These are phyloP conservation scores for Saturnia pavonia DNA, from an alignment of 2,888 invertebrate genomes.

Conservation along the genomic window DNA sequence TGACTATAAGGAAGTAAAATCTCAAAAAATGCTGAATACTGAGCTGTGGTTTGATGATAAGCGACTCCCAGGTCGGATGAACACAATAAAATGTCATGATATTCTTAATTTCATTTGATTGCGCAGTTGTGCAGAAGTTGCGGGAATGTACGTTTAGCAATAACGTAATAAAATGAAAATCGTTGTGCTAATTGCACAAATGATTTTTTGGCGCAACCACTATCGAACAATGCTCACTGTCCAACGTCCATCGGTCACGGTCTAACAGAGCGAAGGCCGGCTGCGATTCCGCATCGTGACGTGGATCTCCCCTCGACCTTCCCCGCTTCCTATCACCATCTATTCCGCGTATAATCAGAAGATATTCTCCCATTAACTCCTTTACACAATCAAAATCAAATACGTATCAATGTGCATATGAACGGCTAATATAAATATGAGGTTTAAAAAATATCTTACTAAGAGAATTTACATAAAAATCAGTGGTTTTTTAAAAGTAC, in stretches of 20 bases:
- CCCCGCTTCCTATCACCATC: constrained; percentile 54
- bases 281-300: constrained; percentile 58
- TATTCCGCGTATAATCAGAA: constrained; percentile 29
- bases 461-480: neutral
- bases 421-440: neutral
- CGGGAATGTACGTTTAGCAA: constrained; percentile 18
- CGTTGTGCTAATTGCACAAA: constrained; percentile 27
- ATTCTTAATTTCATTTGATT: too few species aligned
- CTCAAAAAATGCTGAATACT: too few species aligned
- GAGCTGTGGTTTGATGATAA: too few species aligned
- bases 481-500: too few species aligned
- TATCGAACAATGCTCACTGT: constrained; percentile 32
- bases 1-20: neutral
- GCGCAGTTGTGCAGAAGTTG: constrained; percentile 6
- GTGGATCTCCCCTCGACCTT: constrained; percentile 43
- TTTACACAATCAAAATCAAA: neutral
- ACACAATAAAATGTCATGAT: neutral
- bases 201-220: constrained; percentile 28
- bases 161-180: constrained; percentile 19
- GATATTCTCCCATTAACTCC: neutral
- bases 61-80: too few species aligned
- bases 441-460: neutral
- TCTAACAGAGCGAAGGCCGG: constrained; percentile 39
- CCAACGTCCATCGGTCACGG: constrained; percentile 35
- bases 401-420: neutral